Evolutionary conservation across 2,113 vertebrate species (phyloP).

Genomic region (Gopherus flavomarginatus): DNA sequence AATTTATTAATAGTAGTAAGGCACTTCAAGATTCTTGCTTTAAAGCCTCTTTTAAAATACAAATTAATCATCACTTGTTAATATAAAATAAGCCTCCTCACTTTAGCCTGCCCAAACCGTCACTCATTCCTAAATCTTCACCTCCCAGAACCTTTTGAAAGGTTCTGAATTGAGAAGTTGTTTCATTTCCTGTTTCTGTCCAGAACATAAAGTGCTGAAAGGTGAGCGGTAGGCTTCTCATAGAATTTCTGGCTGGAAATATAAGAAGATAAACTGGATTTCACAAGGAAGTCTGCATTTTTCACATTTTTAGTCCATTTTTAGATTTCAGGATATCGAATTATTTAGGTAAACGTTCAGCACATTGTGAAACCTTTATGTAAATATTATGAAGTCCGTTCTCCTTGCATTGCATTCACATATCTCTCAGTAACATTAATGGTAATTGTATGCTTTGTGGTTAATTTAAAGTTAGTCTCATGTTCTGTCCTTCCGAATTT

Average conservation of each 20-base stretch:
- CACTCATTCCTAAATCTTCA: not conserved
- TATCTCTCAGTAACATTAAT: not conserved
- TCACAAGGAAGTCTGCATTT: accelerated
- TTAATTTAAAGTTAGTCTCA: not conserved
- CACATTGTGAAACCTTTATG: not conserved
- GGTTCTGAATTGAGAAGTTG: not conserved
- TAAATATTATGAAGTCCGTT: accelerated
- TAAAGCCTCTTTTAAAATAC: not conserved
- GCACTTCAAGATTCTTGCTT: not conserved
- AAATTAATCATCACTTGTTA: not conserved
- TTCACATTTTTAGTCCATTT: not conserved
- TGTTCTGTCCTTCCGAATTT: not conserved
- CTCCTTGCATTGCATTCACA: not conserved
- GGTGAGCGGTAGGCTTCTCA: not conserved
- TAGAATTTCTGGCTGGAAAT: not conserved
- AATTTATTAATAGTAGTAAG: not conserved
- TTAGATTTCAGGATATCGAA: not conserved
- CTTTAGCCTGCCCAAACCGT: not conserved
- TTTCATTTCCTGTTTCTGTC: not conserved
- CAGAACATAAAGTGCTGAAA: not conserved
- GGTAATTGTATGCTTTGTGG: not conserved
- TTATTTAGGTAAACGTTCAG: not conserved
- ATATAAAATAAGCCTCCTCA: not conserved
- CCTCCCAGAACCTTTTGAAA: not conserved
- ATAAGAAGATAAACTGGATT: not conserved